Conservation (phyloP, 2,888 invertebrate species). For the Kuschelorhynchus macadamiae region DNA sequence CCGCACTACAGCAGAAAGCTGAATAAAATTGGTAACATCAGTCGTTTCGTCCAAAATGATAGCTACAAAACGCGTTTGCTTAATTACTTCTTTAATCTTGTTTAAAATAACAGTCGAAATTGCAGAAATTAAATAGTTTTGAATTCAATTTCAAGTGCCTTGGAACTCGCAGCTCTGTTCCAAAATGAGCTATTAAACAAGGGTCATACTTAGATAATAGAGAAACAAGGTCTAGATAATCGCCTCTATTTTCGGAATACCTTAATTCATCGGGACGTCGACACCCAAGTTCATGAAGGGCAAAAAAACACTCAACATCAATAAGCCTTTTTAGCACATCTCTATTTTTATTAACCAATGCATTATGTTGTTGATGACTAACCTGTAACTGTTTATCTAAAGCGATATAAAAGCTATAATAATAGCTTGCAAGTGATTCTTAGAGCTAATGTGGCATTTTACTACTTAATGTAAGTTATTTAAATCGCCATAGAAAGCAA, state of each 20-base stretch:
- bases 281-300: slow-evolving; percentile 47
- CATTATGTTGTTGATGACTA: too few species aligned
- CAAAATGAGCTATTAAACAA: slow-evolving; percentile 51
- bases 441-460: too few species aligned
- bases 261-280: slow-evolving; percentile 37
- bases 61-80: slow-evolving; percentile 53
- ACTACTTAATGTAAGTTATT: too few species aligned
- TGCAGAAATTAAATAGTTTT: slow-evolving; percentile 55
- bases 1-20: slow-evolving; percentile 53
- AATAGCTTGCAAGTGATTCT: too few species aligned
- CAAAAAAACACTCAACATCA: slow-evolving; percentile 43
- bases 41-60: slow-evolving; percentile 56
- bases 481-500: too few species aligned
- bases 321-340: slow-evolving; percentile 26
- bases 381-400: too few species aligned
- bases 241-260: slow-evolving; percentile 17
- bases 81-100: slow-evolving; percentile 51
- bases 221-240: slow-evolving; percentile 24
- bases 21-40: slow-evolving; percentile 54
- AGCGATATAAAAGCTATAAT: too few species aligned
- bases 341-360: too few species aligned
- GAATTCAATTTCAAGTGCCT: slow-evolving; percentile 53
- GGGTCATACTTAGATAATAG: slow-evolving; percentile 51
- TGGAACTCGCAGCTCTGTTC: slow-evolving; percentile 52
- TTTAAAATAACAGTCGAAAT: slow-evolving; percentile 46